Conservation (phyloP, 2,113 vertebrate species). For the Sphaerodactylus townsendi region DNA sequence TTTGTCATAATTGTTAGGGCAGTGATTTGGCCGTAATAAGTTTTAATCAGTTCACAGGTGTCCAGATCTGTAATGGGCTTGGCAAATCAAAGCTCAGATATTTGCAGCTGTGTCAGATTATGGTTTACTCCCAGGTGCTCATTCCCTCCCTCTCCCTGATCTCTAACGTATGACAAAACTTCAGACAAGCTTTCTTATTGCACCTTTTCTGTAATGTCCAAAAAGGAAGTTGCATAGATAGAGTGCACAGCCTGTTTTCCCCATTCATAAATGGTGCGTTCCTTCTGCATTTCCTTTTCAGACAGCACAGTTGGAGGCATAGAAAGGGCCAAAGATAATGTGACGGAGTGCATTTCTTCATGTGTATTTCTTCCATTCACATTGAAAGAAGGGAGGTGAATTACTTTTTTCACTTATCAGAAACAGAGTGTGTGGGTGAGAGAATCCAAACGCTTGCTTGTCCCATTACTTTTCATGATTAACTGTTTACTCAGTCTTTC, state of each 20-base stretch:
- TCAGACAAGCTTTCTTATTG: background rate
- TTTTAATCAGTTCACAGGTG: constrained; percentile 20
- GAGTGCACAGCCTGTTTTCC: background rate
- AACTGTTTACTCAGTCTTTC: background rate
- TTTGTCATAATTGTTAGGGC: background rate
- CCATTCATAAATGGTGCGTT: too few species aligned
- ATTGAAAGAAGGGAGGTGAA: too few species aligned
- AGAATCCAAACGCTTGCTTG: too few species aligned
- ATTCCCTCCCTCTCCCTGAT: background rate
- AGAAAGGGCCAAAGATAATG: too few species aligned
- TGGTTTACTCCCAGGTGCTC: background rate
- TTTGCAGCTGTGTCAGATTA: constrained; percentile 19
- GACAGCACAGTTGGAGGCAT: too few species aligned
- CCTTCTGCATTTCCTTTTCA: too few species aligned
- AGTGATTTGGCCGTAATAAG: background rate
- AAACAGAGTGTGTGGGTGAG: too few species aligned
- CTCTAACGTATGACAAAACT: background rate
- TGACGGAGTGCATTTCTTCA: too few species aligned
- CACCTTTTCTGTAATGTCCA: background rate
- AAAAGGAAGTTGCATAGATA: background rate
- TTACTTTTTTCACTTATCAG: too few species aligned
- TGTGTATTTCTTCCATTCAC: too few species aligned
- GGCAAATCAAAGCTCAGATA: constrained; percentile 18
- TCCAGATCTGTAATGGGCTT: background rate
- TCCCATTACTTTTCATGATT: too few species aligned